A percentile compares a stretch with the other conserved stretches of the same genome.
These are phyloP conservation scores for Corbicula japonica DNA, from an alignment of 2,888 invertebrate genomes.

Conservation along the genomic window DNA sequence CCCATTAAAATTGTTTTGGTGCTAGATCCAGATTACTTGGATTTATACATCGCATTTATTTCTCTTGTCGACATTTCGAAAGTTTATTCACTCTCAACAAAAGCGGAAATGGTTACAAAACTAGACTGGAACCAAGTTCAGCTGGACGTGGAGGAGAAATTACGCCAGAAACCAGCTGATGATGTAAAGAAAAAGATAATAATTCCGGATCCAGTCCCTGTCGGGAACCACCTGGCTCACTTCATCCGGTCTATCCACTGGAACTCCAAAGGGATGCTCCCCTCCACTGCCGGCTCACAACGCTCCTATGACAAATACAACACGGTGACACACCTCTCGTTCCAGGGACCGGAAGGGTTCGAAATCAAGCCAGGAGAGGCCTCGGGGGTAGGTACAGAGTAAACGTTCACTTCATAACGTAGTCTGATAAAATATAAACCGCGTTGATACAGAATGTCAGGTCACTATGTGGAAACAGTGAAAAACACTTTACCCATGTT, in stretches of 20 bases:
- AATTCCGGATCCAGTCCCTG: conserved; percentile 68
- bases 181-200: conserved; percentile 65
- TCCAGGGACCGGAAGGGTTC: conserved; percentile 69
- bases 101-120: not conserved
- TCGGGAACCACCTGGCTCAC: conserved; percentile 77
- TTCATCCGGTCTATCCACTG: conserved; percentile 76
- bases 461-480: no score
- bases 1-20: no score
- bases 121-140: conserved; percentile 50
- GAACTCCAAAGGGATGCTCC: conserved; percentile 76
- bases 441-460: no score
- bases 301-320: conserved; percentile 73
- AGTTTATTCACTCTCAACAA: no score
- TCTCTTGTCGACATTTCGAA: no score
- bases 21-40: no score
- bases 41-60: no score
- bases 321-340: conserved; percentile 73
- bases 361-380: conserved; percentile 55
- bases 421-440: no score
- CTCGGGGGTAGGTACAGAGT: conserved; percentile 47
- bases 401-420: no score
- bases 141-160: conserved; percentile 42
- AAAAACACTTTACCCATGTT: no score
- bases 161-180: conserved; percentile 58
- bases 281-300: conserved; percentile 72